A percentile compares a stretch with the other conserved stretches of the same genome.
phyloP scores from a whole-genome alignment of 2,113 vertebrate genomes.

The Eubucco bourcierii region DNA sequence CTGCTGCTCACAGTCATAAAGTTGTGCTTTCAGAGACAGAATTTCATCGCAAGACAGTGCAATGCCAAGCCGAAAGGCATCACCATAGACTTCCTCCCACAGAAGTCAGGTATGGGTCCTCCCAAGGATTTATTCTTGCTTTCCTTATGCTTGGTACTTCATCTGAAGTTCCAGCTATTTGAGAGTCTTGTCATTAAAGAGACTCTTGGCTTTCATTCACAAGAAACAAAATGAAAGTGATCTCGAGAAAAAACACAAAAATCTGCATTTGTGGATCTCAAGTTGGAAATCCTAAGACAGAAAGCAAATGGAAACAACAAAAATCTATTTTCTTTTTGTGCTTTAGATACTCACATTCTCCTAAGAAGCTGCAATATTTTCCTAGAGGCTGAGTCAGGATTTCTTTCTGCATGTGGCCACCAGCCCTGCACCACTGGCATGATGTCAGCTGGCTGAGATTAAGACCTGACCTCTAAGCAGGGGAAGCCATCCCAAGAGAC shows the following conservation, averaged over 20 bases:
- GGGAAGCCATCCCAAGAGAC: neutral
- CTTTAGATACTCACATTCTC: neutral
- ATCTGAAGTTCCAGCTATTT: neutral
- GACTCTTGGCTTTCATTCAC: constrained; percentile 46
- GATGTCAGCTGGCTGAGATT: neutral
- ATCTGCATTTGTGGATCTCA: constrained; percentile 30
- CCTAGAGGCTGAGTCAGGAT: neutral
- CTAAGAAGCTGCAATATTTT: neutral
- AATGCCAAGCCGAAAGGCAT: neutral
- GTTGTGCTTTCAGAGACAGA: neutral
- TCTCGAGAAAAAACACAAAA: neutral
- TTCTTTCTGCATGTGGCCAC: rapidly evolving
- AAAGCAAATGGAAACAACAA: constrained; percentile 56
- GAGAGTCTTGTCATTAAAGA: constrained; percentile 8
- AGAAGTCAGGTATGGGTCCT: neutral
- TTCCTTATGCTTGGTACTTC: neutral
- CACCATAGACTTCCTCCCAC: neutral
- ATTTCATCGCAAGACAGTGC: neutral
- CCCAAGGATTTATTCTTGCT: neutral
- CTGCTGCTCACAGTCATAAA: constrained; percentile 21
- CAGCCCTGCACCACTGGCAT: rapidly evolving
- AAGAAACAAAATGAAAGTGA: constrained; percentile 63
- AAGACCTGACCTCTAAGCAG: neutral
- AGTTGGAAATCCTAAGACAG: constrained; percentile 50
- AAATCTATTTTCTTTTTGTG: constrained; percentile 12